These are phyloP conservation scores for Drosophila pseudotakahashii DNA, from an alignment of 2,888 invertebrate genomes.

Conservation along the genomic window DNA sequence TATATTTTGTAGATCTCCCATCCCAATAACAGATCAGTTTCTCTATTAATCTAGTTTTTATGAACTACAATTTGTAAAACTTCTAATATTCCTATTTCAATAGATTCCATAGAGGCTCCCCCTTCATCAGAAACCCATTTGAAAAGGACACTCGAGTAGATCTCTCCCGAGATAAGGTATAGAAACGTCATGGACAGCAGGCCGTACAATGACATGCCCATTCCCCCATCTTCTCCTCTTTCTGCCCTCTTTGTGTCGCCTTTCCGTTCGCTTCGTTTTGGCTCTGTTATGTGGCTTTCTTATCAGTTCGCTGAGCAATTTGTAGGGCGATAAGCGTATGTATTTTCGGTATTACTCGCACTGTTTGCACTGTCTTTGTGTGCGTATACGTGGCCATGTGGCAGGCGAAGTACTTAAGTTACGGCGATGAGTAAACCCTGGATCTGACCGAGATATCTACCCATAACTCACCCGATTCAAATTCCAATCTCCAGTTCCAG, in stretches of 20 bases:
- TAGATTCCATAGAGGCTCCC: not conserved
- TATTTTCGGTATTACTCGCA: conserved; percentile 69
- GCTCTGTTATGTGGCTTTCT: conserved; percentile 47
- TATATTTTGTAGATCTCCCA: too few relatives aligned
- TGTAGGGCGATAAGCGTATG: conserved; percentile 66
- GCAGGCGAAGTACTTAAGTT: conserved; percentile 46
- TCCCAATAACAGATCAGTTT: too few relatives aligned
- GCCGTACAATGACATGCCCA: conserved; percentile 23
- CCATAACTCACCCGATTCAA: conserved; percentile 52
- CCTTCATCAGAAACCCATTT: not conserved
- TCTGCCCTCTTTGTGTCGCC: conserved; percentile 21
- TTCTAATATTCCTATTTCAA: not conserved
- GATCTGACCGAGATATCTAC: conserved; percentile 11
- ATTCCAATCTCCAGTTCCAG: conserved; percentile 29
- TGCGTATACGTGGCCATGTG: conserved; percentile 65
- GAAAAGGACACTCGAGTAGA: conserved; percentile 9
- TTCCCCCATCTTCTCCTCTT: conserved; percentile 3
- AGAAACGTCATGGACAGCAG: conserved; percentile 19
- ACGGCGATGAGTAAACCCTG: conserved; percentile 43
- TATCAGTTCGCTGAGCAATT: conserved; percentile 59
- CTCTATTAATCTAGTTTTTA: too few relatives aligned
- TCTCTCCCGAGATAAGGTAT: conserved; percentile 15
- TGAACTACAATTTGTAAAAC: too few relatives aligned
- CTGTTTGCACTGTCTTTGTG: conserved; percentile 24
- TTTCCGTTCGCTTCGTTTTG: conserved; percentile 9